Percentiles rank a stretch among this genome's conserved stretches.
These are phyloP conservation scores for Caligus rogercresseyi DNA, from an alignment of 1,140 invertebrate genomes.

Conservation along the genomic window DNA sequence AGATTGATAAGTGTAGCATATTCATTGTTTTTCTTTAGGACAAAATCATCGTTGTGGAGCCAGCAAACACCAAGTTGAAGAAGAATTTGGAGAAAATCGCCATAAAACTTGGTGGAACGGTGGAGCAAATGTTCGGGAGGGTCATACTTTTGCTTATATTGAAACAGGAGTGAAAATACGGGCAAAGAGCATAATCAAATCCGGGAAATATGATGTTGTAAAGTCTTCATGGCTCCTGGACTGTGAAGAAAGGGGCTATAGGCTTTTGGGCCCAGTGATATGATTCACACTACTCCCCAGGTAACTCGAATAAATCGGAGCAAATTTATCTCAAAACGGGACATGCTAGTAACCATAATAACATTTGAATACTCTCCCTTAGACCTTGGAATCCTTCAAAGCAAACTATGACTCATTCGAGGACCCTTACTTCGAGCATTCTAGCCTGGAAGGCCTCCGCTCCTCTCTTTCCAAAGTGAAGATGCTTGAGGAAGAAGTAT, in stretches of 20 bases:
- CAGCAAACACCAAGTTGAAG: conserved; percentile 2
- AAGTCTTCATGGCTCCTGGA: conserved; percentile 4
- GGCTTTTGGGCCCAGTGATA: conserved; percentile 6
- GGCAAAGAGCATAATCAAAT: conserved; percentile 6
- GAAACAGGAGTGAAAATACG: background rate
- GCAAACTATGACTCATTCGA: conserved; percentile 10
- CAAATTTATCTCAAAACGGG: too few relatives aligned
- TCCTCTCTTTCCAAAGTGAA: conserved; percentile 6
- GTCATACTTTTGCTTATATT: background rate
- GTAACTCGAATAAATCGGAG: too few relatives aligned
- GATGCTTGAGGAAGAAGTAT: background rate
- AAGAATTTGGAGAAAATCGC: background rate
- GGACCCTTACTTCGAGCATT: background rate
- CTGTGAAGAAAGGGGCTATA: background rate
- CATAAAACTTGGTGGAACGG: conserved; percentile 4
- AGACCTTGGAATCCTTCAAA: background rate
- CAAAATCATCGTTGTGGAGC: conserved; percentile 4
- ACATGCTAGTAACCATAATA: background rate
- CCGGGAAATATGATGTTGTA: conserved; percentile 5
- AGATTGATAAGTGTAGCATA: background rate
- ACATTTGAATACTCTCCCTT: background rate
- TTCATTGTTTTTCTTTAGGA: background rate
- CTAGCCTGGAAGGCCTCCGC: background rate
- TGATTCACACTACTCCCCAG: background rate
- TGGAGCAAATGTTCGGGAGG: conserved; percentile 9